phyloP scores from a whole-genome alignment of 2,113 vertebrate genomes.

The Agelaius phoeniceus region DNA sequence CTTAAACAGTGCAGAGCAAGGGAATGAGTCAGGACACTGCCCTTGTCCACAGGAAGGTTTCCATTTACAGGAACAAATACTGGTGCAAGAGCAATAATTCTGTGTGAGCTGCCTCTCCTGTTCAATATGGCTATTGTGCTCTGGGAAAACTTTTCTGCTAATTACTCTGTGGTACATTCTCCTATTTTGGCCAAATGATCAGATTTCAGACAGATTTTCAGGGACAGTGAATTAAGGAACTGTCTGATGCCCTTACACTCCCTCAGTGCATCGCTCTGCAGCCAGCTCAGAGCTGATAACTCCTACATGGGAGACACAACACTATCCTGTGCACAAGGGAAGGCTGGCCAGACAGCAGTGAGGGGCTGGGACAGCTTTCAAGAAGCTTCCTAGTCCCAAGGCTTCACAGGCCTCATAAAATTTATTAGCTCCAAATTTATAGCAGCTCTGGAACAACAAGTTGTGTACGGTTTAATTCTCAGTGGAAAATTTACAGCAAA shows the following conservation, averaged over 20 bases:
- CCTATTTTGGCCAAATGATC: neutral
- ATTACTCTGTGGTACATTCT: neutral
- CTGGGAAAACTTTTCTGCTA: neutral
- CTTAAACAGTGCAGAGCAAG: neutral
- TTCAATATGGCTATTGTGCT: neutral
- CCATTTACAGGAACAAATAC: neutral
- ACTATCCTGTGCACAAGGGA: accelerated
- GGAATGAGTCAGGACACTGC: neutral
- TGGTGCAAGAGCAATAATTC: neutral
- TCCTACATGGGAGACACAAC: neutral
- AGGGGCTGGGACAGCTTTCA: neutral
- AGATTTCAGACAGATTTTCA: neutral
- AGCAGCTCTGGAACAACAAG: neutral
- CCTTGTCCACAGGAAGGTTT: neutral
- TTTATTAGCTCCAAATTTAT: neutral
- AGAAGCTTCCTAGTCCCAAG: neutral
- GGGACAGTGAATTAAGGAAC: neutral
- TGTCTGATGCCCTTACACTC: accelerated
- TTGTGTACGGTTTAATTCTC: neutral
- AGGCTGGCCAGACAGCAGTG: neutral
- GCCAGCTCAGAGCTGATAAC: neutral
- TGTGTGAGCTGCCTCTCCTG: neutral
- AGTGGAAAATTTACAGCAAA: neutral
- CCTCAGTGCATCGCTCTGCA: neutral
- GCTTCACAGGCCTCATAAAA: neutral